Conservation (phyloP, 2,888 invertebrate genomes). For the Bugula neritina region DNA sequence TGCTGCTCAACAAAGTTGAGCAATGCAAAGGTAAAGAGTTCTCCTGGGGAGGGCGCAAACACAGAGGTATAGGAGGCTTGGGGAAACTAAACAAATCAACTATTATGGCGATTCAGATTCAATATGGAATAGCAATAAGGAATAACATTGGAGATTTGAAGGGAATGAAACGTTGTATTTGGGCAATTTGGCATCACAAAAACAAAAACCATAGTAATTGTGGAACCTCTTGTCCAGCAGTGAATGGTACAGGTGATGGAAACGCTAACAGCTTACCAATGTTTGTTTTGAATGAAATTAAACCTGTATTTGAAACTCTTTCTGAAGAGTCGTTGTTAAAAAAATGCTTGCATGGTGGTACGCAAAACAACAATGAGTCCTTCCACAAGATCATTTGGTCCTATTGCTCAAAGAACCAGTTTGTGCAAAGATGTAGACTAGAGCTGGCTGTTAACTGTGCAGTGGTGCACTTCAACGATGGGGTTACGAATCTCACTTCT, state of each 20-base stretch:
- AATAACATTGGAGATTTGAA: neutral
- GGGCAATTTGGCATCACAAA: neutral
- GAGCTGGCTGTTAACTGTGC: too few species aligned
- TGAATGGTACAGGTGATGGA: neutral
- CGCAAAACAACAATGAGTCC: neutral
- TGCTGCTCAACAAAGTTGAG: neutral
- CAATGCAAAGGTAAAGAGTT: neutral
- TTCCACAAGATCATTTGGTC: neutral
- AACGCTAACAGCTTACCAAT: neutral
- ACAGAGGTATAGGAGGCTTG: neutral
- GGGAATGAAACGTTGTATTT: neutral
- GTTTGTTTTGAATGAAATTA: neutral
- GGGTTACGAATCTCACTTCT: too few species aligned
- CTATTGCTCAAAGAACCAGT: too few species aligned
- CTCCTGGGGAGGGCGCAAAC: neutral
- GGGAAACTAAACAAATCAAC: neutral
- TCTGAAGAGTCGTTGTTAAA: neutral
- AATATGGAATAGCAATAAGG: neutral
- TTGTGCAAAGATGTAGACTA: too few species aligned
- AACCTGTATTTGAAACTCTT: neutral
- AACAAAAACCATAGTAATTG: neutral
- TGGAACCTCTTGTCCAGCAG: neutral
- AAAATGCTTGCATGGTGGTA: constrained; percentile 1
- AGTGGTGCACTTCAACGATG: too few species aligned
- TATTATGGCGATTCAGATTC: neutral